Percentiles rank a stretch among this genome's conserved stretches.
phyloP scores from a whole-genome alignment of 2,797 vertebrate species.

The Hafferia zeledoni region DNA sequence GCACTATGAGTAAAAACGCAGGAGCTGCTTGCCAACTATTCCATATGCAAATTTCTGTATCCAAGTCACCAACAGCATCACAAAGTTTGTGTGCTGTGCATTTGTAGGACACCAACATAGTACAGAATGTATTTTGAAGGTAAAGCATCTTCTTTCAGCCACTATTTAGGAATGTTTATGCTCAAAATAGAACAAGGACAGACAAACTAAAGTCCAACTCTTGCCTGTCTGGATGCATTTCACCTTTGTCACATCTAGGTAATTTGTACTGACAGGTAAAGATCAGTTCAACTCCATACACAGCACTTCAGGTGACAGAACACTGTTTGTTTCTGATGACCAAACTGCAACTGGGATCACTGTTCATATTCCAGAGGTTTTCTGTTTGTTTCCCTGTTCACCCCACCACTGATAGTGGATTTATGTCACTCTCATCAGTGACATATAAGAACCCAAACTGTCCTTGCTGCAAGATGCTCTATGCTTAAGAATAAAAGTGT shows the following conservation, averaged over 20 bases:
- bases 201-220: background rate
- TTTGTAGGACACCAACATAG: background rate
- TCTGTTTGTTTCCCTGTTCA: fast-evolving
- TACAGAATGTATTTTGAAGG: background rate
- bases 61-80: background rate
- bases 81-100: background rate
- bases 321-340: background rate
- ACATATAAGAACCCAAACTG: background rate
- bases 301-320: background rate
- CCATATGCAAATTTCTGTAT: background rate
- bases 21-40: background rate
- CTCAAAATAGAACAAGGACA: background rate
- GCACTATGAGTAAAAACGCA: background rate
- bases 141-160: background rate
- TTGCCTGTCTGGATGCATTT: background rate
- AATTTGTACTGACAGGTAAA: background rate
- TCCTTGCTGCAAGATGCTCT: background rate
- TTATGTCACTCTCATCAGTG: background rate
- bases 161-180: background rate
- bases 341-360: background rate
- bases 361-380: background rate
- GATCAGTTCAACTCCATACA: background rate
- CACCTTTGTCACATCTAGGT: background rate
- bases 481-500: background rate
- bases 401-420: background rate